phyloP scores from a whole-genome alignment of 1,140 invertebrate species.

The Elymnias hypermnestra region DNA sequence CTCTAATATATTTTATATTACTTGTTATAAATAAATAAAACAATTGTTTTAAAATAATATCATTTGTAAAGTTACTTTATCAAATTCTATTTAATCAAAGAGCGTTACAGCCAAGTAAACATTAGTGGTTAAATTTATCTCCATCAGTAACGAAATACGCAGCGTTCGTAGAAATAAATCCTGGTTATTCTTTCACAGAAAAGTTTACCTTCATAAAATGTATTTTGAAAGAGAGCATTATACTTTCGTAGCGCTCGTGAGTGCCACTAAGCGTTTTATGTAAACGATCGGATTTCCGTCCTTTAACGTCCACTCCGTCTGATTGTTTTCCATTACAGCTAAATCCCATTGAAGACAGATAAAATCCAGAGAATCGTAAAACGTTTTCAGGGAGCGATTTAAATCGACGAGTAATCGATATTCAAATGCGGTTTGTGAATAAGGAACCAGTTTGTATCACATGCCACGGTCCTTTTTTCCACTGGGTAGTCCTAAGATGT shows the following conservation, averaged over 20 bases:
- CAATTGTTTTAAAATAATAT: no score
- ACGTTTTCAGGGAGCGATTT: constrained; percentile 10
- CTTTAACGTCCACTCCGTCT: constrained; percentile 44
- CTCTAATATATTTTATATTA: no score
- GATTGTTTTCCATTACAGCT: constrained; percentile 41
- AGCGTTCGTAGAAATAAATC: no score
- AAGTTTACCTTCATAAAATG: not conserved
- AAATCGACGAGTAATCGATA: constrained; percentile 17
- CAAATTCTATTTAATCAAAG: no score
- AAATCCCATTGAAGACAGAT: constrained; percentile 30
- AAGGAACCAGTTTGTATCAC: no score
- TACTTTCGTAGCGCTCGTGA: constrained; percentile 5
- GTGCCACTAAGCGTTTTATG: constrained; percentile 27
- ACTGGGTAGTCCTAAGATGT: no score
- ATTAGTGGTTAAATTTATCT: no score
- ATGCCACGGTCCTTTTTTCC: no score
- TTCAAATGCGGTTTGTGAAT: constrained; percentile 16
- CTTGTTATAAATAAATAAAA: no score
- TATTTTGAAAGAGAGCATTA: not conserved
- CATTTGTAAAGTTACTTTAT: no score
- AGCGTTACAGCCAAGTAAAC: no score
- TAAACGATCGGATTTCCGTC: constrained; percentile 29
- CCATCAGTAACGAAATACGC: no score
- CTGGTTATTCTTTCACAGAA: not conserved
- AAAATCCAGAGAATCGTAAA: constrained; percentile 17